Conservation (phyloP, 2,113 vertebrate species). For the Carassius auratus region DNA sequence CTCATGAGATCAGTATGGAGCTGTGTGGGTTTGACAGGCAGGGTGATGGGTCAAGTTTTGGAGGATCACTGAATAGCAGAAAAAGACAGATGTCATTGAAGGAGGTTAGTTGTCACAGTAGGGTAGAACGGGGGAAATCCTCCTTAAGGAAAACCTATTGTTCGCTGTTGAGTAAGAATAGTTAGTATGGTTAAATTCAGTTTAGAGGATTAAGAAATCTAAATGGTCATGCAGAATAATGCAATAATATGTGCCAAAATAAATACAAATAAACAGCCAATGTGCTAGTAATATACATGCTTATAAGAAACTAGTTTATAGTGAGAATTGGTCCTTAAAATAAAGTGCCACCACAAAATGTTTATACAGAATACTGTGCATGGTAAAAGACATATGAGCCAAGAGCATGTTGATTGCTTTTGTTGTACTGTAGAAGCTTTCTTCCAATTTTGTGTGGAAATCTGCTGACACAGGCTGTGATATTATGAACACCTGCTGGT, state of each 20-base stretch:
- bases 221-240: no score
- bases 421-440: conserved; percentile 13
- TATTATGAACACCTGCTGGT: conserved; percentile 48
- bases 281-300: no score
- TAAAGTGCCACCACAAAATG: no score
- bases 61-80: background rate
- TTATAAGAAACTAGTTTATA: no score
- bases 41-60: conserved; percentile 32
- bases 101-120: background rate
- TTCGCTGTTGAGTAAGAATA: no score
- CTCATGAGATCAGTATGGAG: conserved; percentile 34
- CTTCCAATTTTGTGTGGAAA: conserved; percentile 69
- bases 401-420: conserved; percentile 45
- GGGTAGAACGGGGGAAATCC: background rate
- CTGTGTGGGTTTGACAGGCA: background rate
- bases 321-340: no score
- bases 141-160: background rate
- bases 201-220: no score
- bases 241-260: no score
- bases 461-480: conserved; percentile 67
- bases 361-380: background rate
- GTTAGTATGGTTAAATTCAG: no score
- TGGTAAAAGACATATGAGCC: background rate
- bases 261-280: no score
- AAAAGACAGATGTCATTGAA: conserved; percentile 1